These are phyloP conservation scores for Rallus limicola DNA, from an alignment of 2,113 vertebrate genomes.

Conservation along the genomic window DNA sequence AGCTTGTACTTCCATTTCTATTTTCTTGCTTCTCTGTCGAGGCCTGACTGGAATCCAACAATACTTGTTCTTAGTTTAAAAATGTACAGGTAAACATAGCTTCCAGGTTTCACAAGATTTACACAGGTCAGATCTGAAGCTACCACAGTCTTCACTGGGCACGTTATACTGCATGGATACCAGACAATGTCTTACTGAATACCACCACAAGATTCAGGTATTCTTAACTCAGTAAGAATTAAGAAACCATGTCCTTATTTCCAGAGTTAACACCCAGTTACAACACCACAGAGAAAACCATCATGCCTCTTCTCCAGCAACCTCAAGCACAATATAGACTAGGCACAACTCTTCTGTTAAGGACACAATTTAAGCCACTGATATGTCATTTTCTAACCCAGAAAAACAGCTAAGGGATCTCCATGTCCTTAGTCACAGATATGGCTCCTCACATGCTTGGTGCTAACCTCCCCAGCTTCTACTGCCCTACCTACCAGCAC, in stretches of 20 bases:
- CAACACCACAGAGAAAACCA: background rate
- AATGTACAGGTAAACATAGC: background rate
- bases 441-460: background rate
- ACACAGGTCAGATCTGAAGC: background rate
- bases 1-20: background rate
- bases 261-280: background rate
- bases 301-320: background rate
- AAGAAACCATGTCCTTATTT: background rate
- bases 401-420: background rate
- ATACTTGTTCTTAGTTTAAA: background rate
- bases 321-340: too few relatives aligned
- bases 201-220: background rate
- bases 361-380: background rate
- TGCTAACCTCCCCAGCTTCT: background rate
- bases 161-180: rapidly evolving
- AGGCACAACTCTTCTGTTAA: background rate
- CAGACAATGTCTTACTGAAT: background rate
- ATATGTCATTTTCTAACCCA: background rate
- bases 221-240: background rate
- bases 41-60: background rate
- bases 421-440: background rate
- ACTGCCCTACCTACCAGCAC: background rate
- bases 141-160: background rate
- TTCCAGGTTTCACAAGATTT: background rate
- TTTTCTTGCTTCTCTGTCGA: background rate